Base-by-base conservation (phyloP, 2,797 vertebrate species). In the Bradypodion pumilum region DNA sequence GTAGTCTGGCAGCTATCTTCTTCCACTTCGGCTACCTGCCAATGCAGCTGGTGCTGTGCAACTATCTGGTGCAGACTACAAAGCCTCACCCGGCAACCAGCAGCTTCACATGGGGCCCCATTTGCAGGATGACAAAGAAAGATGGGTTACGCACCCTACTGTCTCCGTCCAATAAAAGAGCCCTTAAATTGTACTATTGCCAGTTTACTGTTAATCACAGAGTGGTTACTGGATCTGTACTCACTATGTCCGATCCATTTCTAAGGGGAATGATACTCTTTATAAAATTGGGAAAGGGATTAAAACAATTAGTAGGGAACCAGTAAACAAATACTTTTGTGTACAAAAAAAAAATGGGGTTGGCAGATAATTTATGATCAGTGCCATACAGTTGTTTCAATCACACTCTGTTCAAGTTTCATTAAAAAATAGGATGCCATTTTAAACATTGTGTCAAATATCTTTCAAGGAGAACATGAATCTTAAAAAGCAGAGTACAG, bases 21-120 rank as follows among this genome's bases (percentile, higher is more conserved):
- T 93, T 93, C 97, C 95, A 95, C 95, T 94, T 95, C 97, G 98
- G 97, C 98, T 96, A 96, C 96, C 92, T 95, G 98, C 98, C 98
- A 98, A 95, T 97, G 96, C 98, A 98, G 98, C 98, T 99, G 98
- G 97, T 97, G 96, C 96, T 96, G 96, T 96, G 95, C 95, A 95
- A 95, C 94, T 93, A 94, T 96, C 97, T 97, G 96, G 95, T 96
- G 93, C 95, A 92, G 95, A 97, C 97, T 96, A 97, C 95, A 96
- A 96, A 96, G 95, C 96, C 93, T 96, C 96, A 95, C 95, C 96
- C 95, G 95, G 96, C 95, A 96, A 96, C 95, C 96, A 96, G 95
- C 94, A 94, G 95, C 95, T 96, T 96, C 85, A 91, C 95, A 94
- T 95, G 94, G 95, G 96, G 96, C 96, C 92, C 92, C 88, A 93